Evolutionary conservation across 1,140 invertebrate genomes (phyloP), one percentile per base, ranked within the genome.

Genomic region (Habropoda laboriosa): DNA sequence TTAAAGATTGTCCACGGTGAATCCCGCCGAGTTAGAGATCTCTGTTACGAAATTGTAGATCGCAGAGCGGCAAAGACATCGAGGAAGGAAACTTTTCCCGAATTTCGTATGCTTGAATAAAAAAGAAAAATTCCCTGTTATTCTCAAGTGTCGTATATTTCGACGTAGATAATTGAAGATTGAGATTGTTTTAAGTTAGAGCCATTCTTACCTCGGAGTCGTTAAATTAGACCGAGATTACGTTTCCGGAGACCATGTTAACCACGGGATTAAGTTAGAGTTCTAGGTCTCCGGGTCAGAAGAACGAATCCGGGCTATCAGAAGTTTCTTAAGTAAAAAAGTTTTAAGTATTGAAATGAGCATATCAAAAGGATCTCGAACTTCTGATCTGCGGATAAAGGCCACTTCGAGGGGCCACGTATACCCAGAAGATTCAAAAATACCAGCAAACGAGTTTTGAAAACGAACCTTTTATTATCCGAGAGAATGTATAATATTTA

Each of bases 321-420:
- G n/a, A 16, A 61, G 58, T 61, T 61, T 24, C 35, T 61, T 61
- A 61, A 61, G 35, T 40, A 61, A 61, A 61, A 61, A 61, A 24
- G n/a, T 61, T 61, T 40, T 16, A 7, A 16, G 58, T n/a, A 40
- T 61, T 38, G 32, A n/a, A 38, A 38, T 7, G 32, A 32, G 38
- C 38, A 24, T 61, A 24, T 24, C 12, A 13, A 61, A 58, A n/a
- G 3, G 21, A 61, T 61, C n/a, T 61, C 10, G 5, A 40, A 40
- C n/a, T 61, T 61, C n/a, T 61, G n/a, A 38, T 40, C 58, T 7
- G n/a, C 24, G 58, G 35, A 38, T 38, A 16, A 40, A 24, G 12
- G 10, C 3, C n/a, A 24, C 0, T 2, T 13, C 0, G 0, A 7
- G 0, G 24, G n/a, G n/a, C n/a, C n/a, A n/a, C n/a, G n/a, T n/a